Conservation (phyloP, 2,888 invertebrate species). For the Seladonia tumulorum region DNA sequence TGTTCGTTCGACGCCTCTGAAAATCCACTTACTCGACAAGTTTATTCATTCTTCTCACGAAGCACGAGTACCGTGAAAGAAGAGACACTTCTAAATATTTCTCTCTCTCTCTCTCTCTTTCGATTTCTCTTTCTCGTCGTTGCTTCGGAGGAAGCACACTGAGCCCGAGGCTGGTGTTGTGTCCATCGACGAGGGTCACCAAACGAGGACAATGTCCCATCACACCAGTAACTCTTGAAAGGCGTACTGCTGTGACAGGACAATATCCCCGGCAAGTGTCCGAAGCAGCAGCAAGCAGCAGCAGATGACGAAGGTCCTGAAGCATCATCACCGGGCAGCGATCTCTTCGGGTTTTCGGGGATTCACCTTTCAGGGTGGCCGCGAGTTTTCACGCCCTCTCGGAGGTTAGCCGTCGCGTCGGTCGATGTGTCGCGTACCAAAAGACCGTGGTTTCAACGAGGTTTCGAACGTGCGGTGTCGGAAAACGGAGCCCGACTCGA, state of each 20-base stretch:
- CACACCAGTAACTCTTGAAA: constrained; percentile 93
- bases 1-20: neutral
- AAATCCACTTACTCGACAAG: neutral
- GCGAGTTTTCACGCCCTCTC: neutral
- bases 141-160: constrained; percentile 20
- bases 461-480: no score
- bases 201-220: constrained; percentile 93
- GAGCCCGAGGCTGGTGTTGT: neutral
- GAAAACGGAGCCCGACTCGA: neutral
- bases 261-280: constrained; percentile 93
- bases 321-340: neutral
- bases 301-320: neutral
- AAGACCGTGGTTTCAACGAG: neutral
- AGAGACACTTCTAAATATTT: constrained; percentile 38
- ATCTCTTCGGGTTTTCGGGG: neutral
- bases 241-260: constrained; percentile 99
- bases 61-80: constrained; percentile 40
- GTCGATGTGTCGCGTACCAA: neutral
- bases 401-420: neutral
- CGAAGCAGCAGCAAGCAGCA: neutral
- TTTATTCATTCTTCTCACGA: constrained; percentile 31
- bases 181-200: constrained; percentile 56
- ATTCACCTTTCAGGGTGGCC: neutral
- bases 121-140: neutral
- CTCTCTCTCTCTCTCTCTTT: neutral